phyloP scores from a whole-genome alignment of 2,797 vertebrate species.

The Myoxocephalus aenaeus region DNA sequence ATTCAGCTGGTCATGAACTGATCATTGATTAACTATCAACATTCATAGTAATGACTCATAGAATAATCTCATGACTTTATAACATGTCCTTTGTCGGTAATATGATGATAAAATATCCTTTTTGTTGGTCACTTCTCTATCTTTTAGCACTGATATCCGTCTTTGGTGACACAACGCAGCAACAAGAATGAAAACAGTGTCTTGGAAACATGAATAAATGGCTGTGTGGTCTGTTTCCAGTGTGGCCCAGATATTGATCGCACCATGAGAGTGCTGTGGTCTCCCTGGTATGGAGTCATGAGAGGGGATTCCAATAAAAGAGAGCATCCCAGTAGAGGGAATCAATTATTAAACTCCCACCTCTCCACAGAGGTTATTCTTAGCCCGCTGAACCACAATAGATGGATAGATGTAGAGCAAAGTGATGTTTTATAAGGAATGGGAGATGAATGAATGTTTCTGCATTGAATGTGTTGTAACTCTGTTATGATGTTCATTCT shows the following conservation, averaged over 20 bases:
- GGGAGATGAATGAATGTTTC: background rate
- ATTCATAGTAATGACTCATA: background rate
- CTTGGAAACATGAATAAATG: slow-evolving; percentile 10
- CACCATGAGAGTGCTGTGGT: slow-evolving; percentile 39
- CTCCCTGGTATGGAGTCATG: slow-evolving; percentile 52
- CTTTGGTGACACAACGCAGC: background rate
- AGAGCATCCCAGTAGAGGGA: slow-evolving; percentile 50
- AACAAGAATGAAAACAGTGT: background rate
- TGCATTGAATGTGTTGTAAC: too few species aligned
- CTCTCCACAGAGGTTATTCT: slow-evolving; percentile 61
- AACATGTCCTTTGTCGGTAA: background rate
- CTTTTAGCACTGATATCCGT: background rate
- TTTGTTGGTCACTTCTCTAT: background rate
- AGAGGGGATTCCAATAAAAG: slow-evolving; percentile 67
- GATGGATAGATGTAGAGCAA: slow-evolving; percentile 47
- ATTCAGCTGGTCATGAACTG: background rate
- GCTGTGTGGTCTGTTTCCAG: slow-evolving; percentile 5
- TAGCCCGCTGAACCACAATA: slow-evolving; percentile 47
- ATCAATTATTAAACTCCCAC: slow-evolving; percentile 70
- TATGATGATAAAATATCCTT: slow-evolving; percentile 2
- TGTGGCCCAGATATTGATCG: slow-evolving; percentile 47
- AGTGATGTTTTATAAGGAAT: slow-evolving; percentile 26
- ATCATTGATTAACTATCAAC: background rate
- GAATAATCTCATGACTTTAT: background rate
- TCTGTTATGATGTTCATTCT: too few species aligned